Base-by-base conservation (phyloP, 2,888 invertebrate genomes). In the Epirrhoe alternata region DNA sequence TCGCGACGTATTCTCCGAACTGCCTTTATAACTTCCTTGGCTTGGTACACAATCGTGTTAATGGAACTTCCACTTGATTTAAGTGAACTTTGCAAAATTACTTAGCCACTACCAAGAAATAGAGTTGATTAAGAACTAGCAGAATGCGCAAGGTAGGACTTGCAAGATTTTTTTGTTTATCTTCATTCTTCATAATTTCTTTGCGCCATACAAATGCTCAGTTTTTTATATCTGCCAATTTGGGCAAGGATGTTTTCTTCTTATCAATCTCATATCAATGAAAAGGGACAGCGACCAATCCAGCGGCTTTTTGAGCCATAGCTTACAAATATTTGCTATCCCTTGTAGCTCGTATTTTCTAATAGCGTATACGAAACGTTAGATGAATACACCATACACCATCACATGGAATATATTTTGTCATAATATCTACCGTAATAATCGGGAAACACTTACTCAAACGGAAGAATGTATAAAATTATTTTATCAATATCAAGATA, bases 401-500 rank as follows among this genome's bases (percentile, higher is more conserved):
- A n/a, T n/a, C n/a, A n/a, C n/a, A n/a, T n/a, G n/a, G n/a, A n/a
- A n/a, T n/a, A n/a, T n/a, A n/a, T n/a, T n/a, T n/a, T n/a, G n/a
- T n/a, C n/a, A n/a, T n/a, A n/a, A n/a, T n/a, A n/a, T n/a, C n/a
- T n/a, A n/a, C n/a, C n/a, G n/a, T n/a, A n/a, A n/a, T n/a, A n/a
- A n/a, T n/a, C n/a, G n/a, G n/a, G n/a, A n/a, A n/a, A n/a, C n/a
- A n/a, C n/a, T n/a, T n/a, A n/a, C n/a, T n/a, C n/a, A n/a, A n/a
- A n/a, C n/a, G 38, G 12, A 10, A 10, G 35, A 38, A 10, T 10
- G n/a, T n/a, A 38, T 10, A 5, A 38, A 1, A 10, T 10, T 38
- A 12, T 38, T 38, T 67, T 62, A 67, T 66, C 64, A 63, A 59
- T 61, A 69, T 61, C 64, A 61, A 63, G 63, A 71, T 66, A 68